phyloP scores from a whole-genome alignment of 2,113 vertebrate genomes.

The Ahaetulla prasina region DNA sequence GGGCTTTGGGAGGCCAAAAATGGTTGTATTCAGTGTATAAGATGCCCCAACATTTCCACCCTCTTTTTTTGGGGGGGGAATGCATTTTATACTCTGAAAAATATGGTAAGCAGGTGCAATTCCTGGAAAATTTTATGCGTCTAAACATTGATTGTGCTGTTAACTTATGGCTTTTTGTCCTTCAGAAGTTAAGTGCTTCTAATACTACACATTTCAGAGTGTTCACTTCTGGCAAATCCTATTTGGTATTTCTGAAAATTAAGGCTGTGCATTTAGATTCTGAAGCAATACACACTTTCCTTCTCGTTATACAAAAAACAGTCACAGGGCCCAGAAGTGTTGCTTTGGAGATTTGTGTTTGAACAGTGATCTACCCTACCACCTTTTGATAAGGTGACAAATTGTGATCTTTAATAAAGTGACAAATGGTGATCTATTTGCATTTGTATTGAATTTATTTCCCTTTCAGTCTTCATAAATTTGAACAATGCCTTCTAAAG shows the following conservation, averaged over 20 bases:
- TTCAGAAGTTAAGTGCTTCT: neutral
- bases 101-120: neutral
- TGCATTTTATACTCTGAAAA: too few species aligned
- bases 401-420: neutral
- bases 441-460: neutral
- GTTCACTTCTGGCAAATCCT: neutral
- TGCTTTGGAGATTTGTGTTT: constrained; percentile 1
- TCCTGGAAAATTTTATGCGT: neutral
- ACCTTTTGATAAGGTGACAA: constrained; percentile 2
- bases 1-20: too few species aligned
- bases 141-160: neutral
- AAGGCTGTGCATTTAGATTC: neutral
- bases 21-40: too few species aligned
- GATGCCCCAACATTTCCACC: too few species aligned
- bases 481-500: constrained; percentile 4
- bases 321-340: neutral
- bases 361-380: neutral
- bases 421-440: neutral
- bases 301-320: neutral
- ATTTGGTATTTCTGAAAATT: neutral
- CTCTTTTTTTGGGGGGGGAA: too few species aligned
- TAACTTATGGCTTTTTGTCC: neutral
- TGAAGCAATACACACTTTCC: neutral
- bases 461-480: constrained; percentile 17
- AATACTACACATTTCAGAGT: neutral